These are phyloP conservation scores for Tholera decimalis DNA, from an alignment of 2,888 invertebrate species.

Conservation along the genomic window DNA sequence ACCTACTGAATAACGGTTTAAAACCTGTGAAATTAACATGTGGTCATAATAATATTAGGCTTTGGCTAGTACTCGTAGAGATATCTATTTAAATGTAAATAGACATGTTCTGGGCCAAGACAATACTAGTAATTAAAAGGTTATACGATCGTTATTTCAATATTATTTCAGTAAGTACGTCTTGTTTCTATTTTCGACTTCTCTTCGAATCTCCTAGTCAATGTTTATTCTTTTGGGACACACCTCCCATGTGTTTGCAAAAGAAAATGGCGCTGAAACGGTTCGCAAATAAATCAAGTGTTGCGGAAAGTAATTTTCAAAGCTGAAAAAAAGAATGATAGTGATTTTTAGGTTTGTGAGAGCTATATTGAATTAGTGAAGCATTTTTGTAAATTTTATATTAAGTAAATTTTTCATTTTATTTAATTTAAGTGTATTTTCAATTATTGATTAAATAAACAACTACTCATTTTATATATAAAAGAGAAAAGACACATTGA, in stretches of 20 bases:
- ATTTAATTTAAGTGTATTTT: not conserved
- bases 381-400: not conserved
- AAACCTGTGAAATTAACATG: no score
- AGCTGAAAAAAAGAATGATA: slow-evolving; percentile 13
- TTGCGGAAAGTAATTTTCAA: slow-evolving; percentile 23
- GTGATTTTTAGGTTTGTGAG: not conserved
- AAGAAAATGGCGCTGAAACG: slow-evolving; percentile 43
- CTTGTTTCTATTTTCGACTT: slow-evolving; percentile 23
- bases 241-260: slow-evolving; percentile 33
- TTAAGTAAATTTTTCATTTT: not conserved
- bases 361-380: not conserved
- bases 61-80: no score
- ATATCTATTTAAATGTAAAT: not conserved
- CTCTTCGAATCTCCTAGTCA: slow-evolving; percentile 23
- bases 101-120: not conserved
- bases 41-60: no score
- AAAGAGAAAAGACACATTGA: no score
- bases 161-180: no score
- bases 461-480: no score
- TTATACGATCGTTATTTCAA: not conserved
- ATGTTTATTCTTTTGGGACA: slow-evolving; percentile 57
- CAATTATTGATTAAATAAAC: no score
- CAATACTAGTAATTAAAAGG: not conserved
- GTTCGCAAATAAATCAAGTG: slow-evolving; percentile 47
- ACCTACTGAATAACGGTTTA: no score